Evolutionary conservation across 2,113 vertebrate genomes (phyloP), one percentile per base, ranked within the genome.

Genomic region (Limnothrissa miodon): DNA sequence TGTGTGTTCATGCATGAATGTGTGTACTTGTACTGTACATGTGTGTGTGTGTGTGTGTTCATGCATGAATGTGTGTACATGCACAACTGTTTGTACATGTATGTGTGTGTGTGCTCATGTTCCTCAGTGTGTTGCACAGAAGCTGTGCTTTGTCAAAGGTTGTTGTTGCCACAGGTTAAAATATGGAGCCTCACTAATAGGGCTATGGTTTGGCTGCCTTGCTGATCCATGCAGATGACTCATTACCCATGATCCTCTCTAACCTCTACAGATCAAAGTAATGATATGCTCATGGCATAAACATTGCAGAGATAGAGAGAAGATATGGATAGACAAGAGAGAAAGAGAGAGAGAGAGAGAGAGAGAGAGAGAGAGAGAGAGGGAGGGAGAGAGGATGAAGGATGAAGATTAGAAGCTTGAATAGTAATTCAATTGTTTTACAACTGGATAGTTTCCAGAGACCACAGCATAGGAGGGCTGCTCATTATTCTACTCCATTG

Each of bases 101-200:
- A 44, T 45, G 74, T 79, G 44, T 45, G 6, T 25, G 78, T 79
- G 78, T 25, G 42, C 45, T 10, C 39, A 80, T 48, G 46, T 48
- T 48, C 15, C 46, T 48, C 10, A 48, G 48, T 33, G 81, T 80
- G 78, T 25, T 89, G 92, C 21, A 5, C 90, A 90, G 93, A 91
- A 91, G 85, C 48, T 81, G 87, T 88, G 53, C 84, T 92, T 93
- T 83, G 90, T 87, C 88, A 89, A 89, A 87, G 84, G 86, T 88
- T 84, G 70, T 62, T 46, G 39, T 51, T 39, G 81, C 86, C 89
- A 86, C 84, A 85, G 87, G 90, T 91, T 92, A 92, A 93, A 90
- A 93, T 89, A 89, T 88, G 89, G 92, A 91, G 90, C 39, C 82
- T 93, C 36, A 78, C 92, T 91, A 92, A 85, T 51, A 80, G 46